A percentile compares a stretch with the other conserved stretches of the same genome.
phyloP scores from a whole-genome alignment of 2,888 invertebrate species.

The Miltochrista miniata region DNA sequence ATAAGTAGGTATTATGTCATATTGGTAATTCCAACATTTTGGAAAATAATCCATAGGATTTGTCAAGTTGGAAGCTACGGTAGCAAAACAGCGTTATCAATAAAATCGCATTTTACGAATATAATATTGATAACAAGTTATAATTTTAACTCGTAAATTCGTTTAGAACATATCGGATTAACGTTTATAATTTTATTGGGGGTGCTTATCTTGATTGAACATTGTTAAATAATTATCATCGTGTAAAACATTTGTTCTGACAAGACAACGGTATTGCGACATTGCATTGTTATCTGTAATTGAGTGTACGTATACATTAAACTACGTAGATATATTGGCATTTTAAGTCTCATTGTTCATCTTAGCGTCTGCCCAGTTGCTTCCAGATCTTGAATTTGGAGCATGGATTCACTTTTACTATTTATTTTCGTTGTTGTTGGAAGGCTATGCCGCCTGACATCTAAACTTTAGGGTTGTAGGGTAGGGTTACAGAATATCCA shows the following conservation, averaged over 20 bases:
- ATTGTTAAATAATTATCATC: conserved; percentile 35
- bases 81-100: conserved; percentile 18
- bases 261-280: conserved; percentile 2
- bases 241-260: conserved; percentile 1
- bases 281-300: background rate
- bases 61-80: conserved; percentile 3
- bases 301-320: background rate
- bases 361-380: too few species aligned
- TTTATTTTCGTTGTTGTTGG: too few species aligned
- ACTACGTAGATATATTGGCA: too few species aligned
- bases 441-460: too few species aligned
- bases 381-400: background rate
- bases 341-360: too few species aligned
- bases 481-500: too few species aligned
- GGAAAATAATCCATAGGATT: background rate
- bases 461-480: too few species aligned
- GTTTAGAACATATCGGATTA: conserved; percentile 57
- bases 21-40: background rate
- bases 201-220: conserved; percentile 66
- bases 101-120: conserved; percentile 22
- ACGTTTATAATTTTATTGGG: conserved; percentile 58
- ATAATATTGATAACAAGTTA: conserved; percentile 18
- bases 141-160: conserved; percentile 32
- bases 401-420: too few species aligned
- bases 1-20: background rate